phyloP scores from a whole-genome alignment of 2,113 vertebrate genomes.

The Gallinago media region DNA sequence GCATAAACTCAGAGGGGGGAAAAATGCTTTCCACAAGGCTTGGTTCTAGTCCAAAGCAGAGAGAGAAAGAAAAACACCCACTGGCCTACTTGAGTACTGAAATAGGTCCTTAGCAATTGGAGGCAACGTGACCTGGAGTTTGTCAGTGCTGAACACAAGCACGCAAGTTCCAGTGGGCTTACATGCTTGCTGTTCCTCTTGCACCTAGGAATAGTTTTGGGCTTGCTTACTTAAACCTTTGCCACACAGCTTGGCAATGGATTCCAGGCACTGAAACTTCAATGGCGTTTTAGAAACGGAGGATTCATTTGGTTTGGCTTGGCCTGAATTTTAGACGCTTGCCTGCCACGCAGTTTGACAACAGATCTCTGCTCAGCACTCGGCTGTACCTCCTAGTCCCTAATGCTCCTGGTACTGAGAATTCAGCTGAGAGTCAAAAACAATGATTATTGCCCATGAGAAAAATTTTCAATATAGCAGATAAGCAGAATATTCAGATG shows the following conservation, averaged over 20 bases:
- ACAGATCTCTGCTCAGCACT: not conserved
- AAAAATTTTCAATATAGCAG: not conserved
- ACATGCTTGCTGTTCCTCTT: not conserved
- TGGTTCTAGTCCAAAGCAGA: not conserved
- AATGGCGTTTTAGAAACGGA: not conserved
- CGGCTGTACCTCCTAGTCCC: not conserved
- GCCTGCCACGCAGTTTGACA: not conserved
- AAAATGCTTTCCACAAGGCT: conserved; percentile 18
- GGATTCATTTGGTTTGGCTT: not conserved
- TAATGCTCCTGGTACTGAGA: not conserved
- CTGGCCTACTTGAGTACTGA: not conserved
- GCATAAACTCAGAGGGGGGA: not conserved
- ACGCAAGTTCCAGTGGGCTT: not conserved
- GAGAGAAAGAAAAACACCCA: not conserved
- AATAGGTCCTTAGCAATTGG: not conserved
- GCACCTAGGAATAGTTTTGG: not conserved
- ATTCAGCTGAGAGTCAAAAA: not conserved
- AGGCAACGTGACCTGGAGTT: not conserved
- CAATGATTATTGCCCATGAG: not conserved
- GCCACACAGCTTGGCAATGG: not conserved
- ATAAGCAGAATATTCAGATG: not conserved
- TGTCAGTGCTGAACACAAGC: not conserved
- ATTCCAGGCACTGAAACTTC: not conserved
- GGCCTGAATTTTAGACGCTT: not conserved
- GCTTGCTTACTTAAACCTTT: not conserved